Evolutionary conservation across 2,797 vertebrate genomes (phyloP).

Genomic region (Silurus aristotelis): DNA sequence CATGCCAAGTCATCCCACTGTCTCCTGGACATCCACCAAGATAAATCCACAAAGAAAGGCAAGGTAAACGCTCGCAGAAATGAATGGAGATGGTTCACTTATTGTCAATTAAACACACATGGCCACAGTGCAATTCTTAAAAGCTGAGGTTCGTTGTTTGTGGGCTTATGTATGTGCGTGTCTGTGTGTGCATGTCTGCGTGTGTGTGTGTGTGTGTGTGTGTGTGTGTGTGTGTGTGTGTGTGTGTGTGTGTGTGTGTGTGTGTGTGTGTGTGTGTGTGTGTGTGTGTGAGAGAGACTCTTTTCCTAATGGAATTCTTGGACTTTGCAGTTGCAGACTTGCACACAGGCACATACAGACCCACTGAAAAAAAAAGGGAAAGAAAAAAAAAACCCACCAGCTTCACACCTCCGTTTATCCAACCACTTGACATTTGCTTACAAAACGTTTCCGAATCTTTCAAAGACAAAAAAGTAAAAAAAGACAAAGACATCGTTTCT

Average conservation of each 20-base stretch:
- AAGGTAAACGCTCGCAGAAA: slow-evolving; percentile 62
- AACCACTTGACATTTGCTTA: slow-evolving; percentile 46
- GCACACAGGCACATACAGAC: slow-evolving; percentile 20
- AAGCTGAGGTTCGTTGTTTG: slow-evolving; percentile 32
- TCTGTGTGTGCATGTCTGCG: slow-evolving; percentile 3
- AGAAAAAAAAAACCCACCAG: not conserved
- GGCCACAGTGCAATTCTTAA: slow-evolving; percentile 15
- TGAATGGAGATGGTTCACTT: slow-evolving; percentile 25
- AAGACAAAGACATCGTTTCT: no score
- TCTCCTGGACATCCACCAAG: slow-evolving; percentile 72
- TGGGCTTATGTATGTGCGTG: not conserved
- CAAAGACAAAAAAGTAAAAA: slow-evolving; percentile 37
- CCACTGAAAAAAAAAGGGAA: slow-evolving; percentile 17
- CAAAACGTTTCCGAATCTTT: slow-evolving; percentile 54
- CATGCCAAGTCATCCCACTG: slow-evolving; percentile 69
- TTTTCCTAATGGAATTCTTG: slow-evolving; percentile 26
- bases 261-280: slow-evolving; percentile 5
- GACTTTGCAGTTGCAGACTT: slow-evolving; percentile 24
- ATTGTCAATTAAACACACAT: slow-evolving; percentile 34
- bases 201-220: not conserved
- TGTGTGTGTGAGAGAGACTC: not conserved
- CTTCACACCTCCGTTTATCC: slow-evolving; percentile 47
- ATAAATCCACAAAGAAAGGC: slow-evolving; percentile 67
- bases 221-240: not conserved
- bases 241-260: not conserved